These are phyloP conservation scores for Strigamia transsilvanica DNA, from an alignment of 2,888 invertebrate genomes.

Conservation along the genomic window DNA sequence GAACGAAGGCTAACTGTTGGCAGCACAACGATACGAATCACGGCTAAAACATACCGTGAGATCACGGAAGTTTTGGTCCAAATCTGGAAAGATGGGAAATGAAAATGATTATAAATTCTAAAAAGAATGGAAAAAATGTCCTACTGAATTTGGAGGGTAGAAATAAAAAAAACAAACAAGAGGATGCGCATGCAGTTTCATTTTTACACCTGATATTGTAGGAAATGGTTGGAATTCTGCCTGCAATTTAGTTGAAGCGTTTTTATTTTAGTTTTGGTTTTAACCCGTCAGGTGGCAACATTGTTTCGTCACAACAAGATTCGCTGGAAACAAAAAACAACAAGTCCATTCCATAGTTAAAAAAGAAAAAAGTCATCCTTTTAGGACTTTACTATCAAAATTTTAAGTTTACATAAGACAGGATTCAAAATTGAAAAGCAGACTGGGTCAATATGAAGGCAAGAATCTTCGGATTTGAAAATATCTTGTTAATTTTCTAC, in stretches of 20 bases:
- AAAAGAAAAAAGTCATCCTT: background rate
- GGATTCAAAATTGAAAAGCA: background rate
- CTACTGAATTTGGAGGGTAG: background rate
- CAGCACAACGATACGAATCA: background rate
- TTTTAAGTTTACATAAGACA: background rate
- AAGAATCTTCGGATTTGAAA: background rate
- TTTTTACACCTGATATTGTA: background rate
- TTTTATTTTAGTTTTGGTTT: too few relatives aligned
- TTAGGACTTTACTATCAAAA: background rate
- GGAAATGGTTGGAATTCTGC: too few relatives aligned
- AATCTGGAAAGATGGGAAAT: background rate
- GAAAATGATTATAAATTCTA: background rate
- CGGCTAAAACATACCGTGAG: background rate
- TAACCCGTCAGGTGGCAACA: too few relatives aligned
- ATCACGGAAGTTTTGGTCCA: background rate
- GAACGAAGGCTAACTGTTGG: background rate
- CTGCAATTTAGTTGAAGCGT: too few relatives aligned
- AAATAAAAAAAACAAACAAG: background rate
- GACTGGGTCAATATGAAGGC: background rate
- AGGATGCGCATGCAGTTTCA: background rate
- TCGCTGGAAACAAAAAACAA: background rate
- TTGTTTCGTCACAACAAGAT: background rate
- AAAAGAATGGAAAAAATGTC: slow-evolving; percentile 5
- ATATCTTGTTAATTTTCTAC: background rate
- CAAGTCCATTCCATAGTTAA: background rate